These are phyloP conservation scores for Gryllus bimaculatus DNA, from an alignment of 1,140 invertebrate species.

Conservation along the genomic window DNA sequence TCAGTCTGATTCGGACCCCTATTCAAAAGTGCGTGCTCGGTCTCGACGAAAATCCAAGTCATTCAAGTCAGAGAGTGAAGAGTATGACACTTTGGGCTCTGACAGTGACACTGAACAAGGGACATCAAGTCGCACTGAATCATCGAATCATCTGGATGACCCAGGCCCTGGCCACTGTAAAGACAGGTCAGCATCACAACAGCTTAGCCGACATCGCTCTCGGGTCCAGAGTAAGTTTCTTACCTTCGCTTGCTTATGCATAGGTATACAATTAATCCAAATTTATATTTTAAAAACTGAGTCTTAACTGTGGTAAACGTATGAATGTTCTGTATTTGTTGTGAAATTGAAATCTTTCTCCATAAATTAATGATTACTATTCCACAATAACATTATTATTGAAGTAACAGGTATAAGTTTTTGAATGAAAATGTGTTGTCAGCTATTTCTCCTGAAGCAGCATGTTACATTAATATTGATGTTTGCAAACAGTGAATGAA, in stretches of 20 bases:
- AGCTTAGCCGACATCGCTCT: neutral
- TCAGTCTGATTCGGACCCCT: slow-evolving; percentile 19
- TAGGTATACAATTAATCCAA: neutral
- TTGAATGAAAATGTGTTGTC: too few species aligned
- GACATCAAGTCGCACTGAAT: slow-evolving; percentile 22
- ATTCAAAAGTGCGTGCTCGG: neutral
- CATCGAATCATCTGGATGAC: slow-evolving; percentile 22
- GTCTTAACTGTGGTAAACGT: too few species aligned
- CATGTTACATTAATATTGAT: too few species aligned
- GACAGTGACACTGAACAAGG: slow-evolving; percentile 27
- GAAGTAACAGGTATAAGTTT: too few species aligned
- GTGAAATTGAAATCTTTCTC: too few species aligned
- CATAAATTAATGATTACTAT: too few species aligned
- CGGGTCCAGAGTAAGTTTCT: neutral
- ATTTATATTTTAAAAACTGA: neutral
- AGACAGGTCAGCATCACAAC: neutral
- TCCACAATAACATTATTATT: too few species aligned
- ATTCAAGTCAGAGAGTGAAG: slow-evolving; percentile 28
- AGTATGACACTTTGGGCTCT: slow-evolving; percentile 30
- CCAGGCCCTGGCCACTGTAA: neutral
- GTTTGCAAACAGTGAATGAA: too few species aligned
- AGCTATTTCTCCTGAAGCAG: too few species aligned
- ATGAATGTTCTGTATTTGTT: too few species aligned
- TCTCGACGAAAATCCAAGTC: slow-evolving; percentile 11
- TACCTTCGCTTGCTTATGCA: neutral